These are phyloP conservation scores for Psittacula derbiana DNA, from an alignment of 2,797 vertebrate genomes.

Conservation along the genomic window DNA sequence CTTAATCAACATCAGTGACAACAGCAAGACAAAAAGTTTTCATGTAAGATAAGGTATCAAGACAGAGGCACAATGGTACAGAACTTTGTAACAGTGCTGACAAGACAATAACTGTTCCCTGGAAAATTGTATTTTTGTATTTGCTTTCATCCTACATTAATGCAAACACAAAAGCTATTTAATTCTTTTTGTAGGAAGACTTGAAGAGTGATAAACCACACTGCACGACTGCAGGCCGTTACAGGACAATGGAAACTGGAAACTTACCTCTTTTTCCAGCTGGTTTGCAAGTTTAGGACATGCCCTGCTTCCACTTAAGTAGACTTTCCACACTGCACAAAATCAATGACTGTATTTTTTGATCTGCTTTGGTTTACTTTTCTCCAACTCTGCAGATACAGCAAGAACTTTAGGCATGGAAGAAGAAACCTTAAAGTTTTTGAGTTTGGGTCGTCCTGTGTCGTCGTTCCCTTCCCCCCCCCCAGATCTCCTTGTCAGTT, in stretches of 20 bases:
- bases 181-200: background rate
- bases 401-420: background rate
- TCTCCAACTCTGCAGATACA: background rate
- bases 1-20: background rate
- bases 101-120: background rate
- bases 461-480: too few species aligned
- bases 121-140: background rate
- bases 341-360: background rate
- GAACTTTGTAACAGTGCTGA: background rate
- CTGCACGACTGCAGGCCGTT: background rate
- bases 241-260: background rate
- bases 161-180: background rate
- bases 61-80: background rate
- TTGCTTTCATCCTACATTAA: background rate
- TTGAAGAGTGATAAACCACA: background rate
- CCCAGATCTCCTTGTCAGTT: background rate
- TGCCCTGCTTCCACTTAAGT: background rate
- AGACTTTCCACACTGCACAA: background rate
- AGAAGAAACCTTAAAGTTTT: background rate
- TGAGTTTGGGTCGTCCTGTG: background rate
- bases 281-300: background rate
- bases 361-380: background rate
- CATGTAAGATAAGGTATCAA: background rate
- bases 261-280: background rate
- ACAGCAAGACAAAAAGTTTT: background rate